These are phyloP conservation scores for Tragelaphus imberbis DNA, from an alignment of 2,113 vertebrate species.

Conservation along the genomic window DNA sequence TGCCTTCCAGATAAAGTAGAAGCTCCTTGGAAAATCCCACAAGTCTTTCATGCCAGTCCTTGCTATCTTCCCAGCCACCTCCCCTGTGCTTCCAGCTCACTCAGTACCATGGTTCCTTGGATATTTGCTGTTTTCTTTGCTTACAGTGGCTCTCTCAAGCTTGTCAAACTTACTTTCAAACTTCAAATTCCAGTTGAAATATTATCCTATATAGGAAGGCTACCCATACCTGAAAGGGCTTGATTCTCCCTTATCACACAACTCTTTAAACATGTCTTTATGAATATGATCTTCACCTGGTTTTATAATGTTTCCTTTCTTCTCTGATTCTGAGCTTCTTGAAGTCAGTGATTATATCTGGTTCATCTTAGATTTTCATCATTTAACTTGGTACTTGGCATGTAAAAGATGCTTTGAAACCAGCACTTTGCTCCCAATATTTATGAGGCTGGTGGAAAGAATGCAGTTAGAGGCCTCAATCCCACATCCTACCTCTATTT, in stretches of 20 bases:
- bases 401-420: background rate
- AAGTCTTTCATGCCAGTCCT: background rate
- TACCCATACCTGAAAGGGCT: background rate
- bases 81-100: background rate
- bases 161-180: background rate
- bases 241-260: background rate
- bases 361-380: background rate
- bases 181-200: background rate
- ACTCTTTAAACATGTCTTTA: background rate
- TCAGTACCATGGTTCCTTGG: background rate
- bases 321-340: background rate
- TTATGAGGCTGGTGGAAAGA: background rate
- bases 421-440: background rate
- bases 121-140: background rate
- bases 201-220: background rate
- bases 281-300: background rate
- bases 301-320: background rate
- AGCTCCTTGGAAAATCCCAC: background rate
- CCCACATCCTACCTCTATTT: background rate
- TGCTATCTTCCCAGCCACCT: background rate
- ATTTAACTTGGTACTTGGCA: background rate
- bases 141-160: background rate
- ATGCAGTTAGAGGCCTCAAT: background rate
- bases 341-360: background rate
- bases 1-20: background rate